Conservation (phyloP, 2,888 invertebrate species). For the Byasa hedistus region DNA sequence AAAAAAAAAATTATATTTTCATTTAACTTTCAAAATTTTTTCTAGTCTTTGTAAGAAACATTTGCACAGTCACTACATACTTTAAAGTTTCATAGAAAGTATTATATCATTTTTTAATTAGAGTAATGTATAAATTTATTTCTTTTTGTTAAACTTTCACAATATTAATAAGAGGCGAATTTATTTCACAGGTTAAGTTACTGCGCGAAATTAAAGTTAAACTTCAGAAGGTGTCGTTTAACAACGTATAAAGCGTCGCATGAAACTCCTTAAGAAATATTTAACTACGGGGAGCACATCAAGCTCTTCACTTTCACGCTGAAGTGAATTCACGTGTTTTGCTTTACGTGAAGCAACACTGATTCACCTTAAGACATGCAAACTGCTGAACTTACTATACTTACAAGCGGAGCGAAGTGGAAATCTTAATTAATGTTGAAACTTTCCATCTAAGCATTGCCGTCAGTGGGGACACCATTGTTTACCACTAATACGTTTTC, state of each 20-base stretch:
- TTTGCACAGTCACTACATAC: too few species aligned
- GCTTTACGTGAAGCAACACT: slow-evolving; percentile 45
- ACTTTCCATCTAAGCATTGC: slow-evolving; percentile 53
- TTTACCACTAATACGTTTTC: slow-evolving; percentile 45
- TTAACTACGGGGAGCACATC: slow-evolving; percentile 25
- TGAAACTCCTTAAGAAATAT: slow-evolving; percentile 24
- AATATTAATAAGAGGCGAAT: slow-evolving; percentile 24
- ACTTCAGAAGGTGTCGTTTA: slow-evolving; percentile 24
- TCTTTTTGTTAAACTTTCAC: too few species aligned
- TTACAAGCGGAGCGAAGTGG: slow-evolving; percentile 46
- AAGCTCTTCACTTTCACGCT: slow-evolving; percentile 29
- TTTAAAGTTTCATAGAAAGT: too few species aligned
- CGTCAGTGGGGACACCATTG: slow-evolving; percentile 46
- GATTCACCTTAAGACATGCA: slow-evolving; percentile 47
- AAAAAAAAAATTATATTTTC: too few species aligned
- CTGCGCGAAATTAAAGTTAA: slow-evolving; percentile 22
- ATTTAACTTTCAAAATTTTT: too few species aligned
- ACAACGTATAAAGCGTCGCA: slow-evolving; percentile 16
- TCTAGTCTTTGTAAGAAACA: too few species aligned
- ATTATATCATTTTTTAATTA: too few species aligned
- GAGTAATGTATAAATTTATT: too few species aligned
- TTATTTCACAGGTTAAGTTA: slow-evolving; percentile 25
- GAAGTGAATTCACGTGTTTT: slow-evolving; percentile 34
- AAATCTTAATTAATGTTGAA: slow-evolving; percentile 59
- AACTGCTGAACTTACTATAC: slow-evolving; percentile 48